phyloP scores from a whole-genome alignment of 2,888 invertebrate genomes.

The Malthinus flaveolus region DNA sequence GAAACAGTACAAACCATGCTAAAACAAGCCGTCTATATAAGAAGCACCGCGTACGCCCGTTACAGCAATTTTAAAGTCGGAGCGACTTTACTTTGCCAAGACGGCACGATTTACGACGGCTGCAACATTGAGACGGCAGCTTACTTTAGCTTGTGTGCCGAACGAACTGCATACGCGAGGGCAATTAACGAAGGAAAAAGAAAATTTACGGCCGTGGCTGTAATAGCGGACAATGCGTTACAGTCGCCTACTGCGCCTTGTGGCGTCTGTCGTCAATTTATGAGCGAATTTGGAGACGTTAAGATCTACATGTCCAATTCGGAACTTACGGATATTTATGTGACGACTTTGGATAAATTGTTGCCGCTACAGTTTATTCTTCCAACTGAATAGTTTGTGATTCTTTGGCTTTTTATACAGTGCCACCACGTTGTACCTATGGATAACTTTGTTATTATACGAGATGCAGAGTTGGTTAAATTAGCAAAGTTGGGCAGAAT shows the following conservation, averaged over 20 bases:
- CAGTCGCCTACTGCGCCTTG: slow-evolving; percentile 77
- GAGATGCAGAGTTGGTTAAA: no score
- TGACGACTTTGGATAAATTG: slow-evolving; percentile 64
- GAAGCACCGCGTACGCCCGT: slow-evolving; percentile 74
- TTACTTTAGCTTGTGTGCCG: slow-evolving; percentile 83
- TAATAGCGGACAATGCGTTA: slow-evolving; percentile 67
- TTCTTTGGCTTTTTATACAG: no score
- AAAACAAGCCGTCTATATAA: slow-evolving; percentile 62
- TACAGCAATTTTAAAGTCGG: slow-evolving; percentile 92
- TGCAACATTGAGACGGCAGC: slow-evolving; percentile 93
- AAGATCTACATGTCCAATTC: slow-evolving; percentile 75
- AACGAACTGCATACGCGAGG: slow-evolving; percentile 80
- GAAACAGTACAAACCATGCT: slow-evolving; percentile 64
- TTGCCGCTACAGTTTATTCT: slow-evolving; percentile 65
- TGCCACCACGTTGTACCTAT: no score
- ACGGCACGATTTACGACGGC: slow-evolving; percentile 71
- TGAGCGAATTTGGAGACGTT: slow-evolving; percentile 77
- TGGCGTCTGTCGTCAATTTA: slow-evolving; percentile 84
- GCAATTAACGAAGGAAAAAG: slow-evolving; percentile 83
- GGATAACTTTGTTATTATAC: no score
- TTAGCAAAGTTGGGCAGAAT: no score
- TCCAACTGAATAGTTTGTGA: no score
- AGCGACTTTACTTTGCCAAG: slow-evolving; percentile 74
- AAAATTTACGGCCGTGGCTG: slow-evolving; percentile 72
- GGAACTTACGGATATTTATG: slow-evolving; percentile 65